Conservation (phyloP, 2,113 vertebrate species). For the Philantomba maxwellii region DNA sequence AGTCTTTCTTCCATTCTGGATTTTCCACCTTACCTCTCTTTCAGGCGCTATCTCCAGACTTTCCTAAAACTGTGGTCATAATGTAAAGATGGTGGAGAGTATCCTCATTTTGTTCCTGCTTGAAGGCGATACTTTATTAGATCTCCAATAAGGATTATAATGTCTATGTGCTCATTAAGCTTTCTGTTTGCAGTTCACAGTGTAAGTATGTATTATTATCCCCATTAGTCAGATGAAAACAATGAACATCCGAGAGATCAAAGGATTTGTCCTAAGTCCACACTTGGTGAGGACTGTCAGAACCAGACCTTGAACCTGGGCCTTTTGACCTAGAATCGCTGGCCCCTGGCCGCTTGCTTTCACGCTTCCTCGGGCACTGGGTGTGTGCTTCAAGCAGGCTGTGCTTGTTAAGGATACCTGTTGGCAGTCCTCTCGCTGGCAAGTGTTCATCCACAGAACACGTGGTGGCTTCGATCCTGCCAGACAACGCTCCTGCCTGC, state of each 20-base stretch:
- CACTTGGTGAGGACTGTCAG: not conserved
- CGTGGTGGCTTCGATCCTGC: not conserved
- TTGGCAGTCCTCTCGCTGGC: not conserved
- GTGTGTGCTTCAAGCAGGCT: not conserved
- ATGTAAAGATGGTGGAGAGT: not conserved
- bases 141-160: not conserved
- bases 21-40: not conserved
- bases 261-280: not conserved
- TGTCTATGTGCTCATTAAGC: not conserved
- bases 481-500: not conserved
- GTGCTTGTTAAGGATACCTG: not conserved
- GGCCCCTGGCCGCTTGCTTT: not conserved
- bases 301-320: not conserved
- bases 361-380: not conserved
- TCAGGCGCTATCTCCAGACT: not conserved
- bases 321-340: not conserved
- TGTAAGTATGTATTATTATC: not conserved
- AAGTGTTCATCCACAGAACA: not conserved
- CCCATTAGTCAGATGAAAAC: not conserved
- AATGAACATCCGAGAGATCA: not conserved
- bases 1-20: not conserved
- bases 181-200: not conserved
- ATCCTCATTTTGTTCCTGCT: not conserved
- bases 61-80: not conserved
- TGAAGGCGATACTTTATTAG: not conserved